These are phyloP conservation scores for Candidula unifasciata DNA, from an alignment of 2,888 invertebrate genomes.

Conservation along the genomic window DNA sequence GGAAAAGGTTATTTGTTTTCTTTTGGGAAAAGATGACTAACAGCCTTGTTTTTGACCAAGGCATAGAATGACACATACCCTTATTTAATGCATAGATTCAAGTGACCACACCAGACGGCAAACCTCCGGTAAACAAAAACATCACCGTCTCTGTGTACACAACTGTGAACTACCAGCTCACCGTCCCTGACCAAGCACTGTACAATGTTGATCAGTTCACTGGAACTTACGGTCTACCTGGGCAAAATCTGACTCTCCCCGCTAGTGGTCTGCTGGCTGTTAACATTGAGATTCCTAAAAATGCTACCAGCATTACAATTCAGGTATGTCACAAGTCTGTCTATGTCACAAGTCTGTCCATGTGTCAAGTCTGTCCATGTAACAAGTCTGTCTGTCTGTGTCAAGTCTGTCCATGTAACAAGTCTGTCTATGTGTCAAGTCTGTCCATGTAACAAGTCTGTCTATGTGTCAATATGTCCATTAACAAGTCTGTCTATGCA, in stretches of 20 bases:
- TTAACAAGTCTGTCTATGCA: too few relatives aligned
- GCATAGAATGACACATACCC: too few relatives aligned
- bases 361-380: too few relatives aligned
- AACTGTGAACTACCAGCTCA: constrained; percentile 42
- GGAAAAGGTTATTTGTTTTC: too few relatives aligned
- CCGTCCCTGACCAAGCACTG: constrained; percentile 43
- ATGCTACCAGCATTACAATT: constrained; percentile 52
- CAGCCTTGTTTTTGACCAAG: too few relatives aligned
- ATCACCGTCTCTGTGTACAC: constrained; percentile 54
- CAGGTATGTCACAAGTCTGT: constrained; percentile 37
- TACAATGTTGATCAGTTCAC: constrained; percentile 47
- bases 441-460: too few relatives aligned
- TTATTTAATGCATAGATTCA: constrained; percentile 56
- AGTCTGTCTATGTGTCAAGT: too few relatives aligned
- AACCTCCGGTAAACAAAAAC: constrained; percentile 54
- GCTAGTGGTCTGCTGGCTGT: constrained; percentile 50
- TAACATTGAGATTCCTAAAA: constrained; percentile 56
- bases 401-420: too few relatives aligned
- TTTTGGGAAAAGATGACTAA: too few relatives aligned
- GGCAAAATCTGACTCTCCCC: constrained; percentile 58
- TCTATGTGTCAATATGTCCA: too few relatives aligned
- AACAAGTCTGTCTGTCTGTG: too few relatives aligned
- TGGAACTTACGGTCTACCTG: constrained; percentile 59
- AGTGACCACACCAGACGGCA: constrained; percentile 63
- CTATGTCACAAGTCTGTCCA: too few relatives aligned